Evolutionary conservation across 2,888 invertebrate genomes (phyloP).

Genomic region (Thyatira batis): DNA sequence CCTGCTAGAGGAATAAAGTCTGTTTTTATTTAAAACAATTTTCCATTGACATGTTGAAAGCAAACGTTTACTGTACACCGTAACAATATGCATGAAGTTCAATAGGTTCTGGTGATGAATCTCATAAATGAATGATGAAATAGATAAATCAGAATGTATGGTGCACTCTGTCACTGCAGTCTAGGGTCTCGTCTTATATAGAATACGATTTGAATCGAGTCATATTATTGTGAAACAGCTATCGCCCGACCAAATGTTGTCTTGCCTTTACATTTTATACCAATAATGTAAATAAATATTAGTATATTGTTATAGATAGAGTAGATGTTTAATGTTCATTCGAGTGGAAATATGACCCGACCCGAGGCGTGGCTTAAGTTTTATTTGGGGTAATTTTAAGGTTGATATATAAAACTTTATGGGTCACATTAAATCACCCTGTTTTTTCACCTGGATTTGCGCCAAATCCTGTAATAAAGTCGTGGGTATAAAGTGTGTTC

Average conservation of each 20-base stretch:
- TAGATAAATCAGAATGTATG: too few species aligned
- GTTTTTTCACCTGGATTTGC: not conserved
- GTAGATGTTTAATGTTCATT: slow-evolving; percentile 28
- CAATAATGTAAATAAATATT: slow-evolving; percentile 35
- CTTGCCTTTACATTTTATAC: slow-evolving; percentile 58
- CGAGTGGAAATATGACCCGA: slow-evolving; percentile 6
- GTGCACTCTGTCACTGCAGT: too few species aligned
- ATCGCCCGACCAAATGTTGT: slow-evolving; percentile 64
- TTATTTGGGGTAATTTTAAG: not conserved
- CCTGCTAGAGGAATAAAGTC: not conserved
- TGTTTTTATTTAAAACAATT: not conserved
- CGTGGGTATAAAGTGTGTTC: slow-evolving; percentile 10
- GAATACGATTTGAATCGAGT: not conserved
- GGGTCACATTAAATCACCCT: not conserved
- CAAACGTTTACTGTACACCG: too few species aligned
- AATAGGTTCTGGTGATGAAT: too few species aligned
- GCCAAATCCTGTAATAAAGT: not conserved
- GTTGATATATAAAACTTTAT: not conserved
- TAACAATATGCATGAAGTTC: too few species aligned
- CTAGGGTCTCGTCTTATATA: too few species aligned
- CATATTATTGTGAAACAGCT: slow-evolving; percentile 49
- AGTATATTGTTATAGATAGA: slow-evolving; percentile 23
- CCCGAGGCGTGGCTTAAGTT: not conserved
- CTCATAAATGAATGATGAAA: too few species aligned
- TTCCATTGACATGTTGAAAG: not conserved